Conservation (phyloP, 1,140 invertebrate species). For the Eulimnadia texana region DNA sequence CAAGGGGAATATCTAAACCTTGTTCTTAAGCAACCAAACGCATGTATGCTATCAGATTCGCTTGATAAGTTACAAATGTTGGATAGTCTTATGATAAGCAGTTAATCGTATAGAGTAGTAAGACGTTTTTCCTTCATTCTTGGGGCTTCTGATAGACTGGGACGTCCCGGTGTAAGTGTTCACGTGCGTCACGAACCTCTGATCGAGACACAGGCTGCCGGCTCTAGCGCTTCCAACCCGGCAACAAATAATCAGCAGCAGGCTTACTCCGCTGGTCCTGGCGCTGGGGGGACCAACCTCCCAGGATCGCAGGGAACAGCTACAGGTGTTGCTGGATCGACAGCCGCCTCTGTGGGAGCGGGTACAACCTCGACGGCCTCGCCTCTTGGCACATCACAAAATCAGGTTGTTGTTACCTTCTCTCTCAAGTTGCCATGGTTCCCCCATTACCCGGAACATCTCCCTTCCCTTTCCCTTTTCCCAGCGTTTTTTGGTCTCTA, state of each 20-base stretch:
- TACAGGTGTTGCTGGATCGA: not conserved
- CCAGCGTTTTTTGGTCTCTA: too few relatives aligned
- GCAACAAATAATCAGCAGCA: not conserved
- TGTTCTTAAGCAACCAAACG: too few relatives aligned
- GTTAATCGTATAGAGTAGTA: too few relatives aligned
- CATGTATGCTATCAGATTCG: too few relatives aligned
- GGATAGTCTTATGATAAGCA: too few relatives aligned
- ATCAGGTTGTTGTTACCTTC: not conserved
- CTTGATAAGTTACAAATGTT: too few relatives aligned
- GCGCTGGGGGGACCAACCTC: not conserved
- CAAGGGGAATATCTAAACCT: too few relatives aligned
- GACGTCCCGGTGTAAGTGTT: conserved; percentile 85
- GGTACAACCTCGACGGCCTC: not conserved
- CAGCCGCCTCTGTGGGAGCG: not conserved
- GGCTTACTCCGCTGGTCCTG: not conserved
- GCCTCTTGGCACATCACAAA: not conserved
- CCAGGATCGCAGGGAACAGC: not conserved
- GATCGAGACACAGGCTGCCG: conserved; percentile 22
- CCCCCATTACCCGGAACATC: too few relatives aligned
- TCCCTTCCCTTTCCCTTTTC: too few relatives aligned
- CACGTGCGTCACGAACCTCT: conserved; percentile 57
- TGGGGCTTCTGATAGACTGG: conserved; percentile 46
- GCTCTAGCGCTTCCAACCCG: conserved; percentile 3
- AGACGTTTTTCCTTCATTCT: conserved; percentile 26
- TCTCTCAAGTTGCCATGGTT: not conserved